Evolutionary conservation across 2,888 invertebrate genomes (phyloP), one percentile per base, ranked within the genome.

Genomic region (Ophioninae sp.): DNA sequence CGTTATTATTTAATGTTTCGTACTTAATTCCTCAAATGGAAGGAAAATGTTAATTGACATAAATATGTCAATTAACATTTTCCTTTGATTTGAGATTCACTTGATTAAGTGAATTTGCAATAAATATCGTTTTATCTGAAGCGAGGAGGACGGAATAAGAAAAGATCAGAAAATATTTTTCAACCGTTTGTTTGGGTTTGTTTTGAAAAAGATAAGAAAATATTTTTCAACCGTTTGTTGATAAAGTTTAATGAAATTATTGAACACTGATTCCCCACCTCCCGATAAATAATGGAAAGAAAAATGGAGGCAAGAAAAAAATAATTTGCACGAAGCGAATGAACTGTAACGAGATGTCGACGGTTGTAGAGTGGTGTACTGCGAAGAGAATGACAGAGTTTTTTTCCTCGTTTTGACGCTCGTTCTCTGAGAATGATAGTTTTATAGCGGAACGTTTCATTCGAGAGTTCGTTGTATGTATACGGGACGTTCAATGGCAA

Each of bases 391-490:
- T 59, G 21, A 8, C 59, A 21, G 62, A 20, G 62, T 23, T 50
- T 50, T 59, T 59, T 59, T 6, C 7, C 21, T 5, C 8, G 44
- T 68, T 23, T 39, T n/a, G 5, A 0, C n/a, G 37, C 68, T 44
- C 44, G 50, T 78, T 30, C 5, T 13, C 50, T 30, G 56, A 62
- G 30, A 39, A 50, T 68, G 62, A 39, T 69, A 69, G 57, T 69
- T 80, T 80, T 80, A 74, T 57, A 23, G 21, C 62, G 67, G 70
- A 81, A 81, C 41, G 62, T 78, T 57, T 44, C 6, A 72, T 10
- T 39, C 17, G 37, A 30, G 74, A 68, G 62, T 56, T 68, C 50
- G 61, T 7, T 37, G 39, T 20, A 17, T 13, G 50, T 17, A 50
- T 50, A n/a, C n/a, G n/a, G n/a, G n/a, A n/a, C n/a, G n/a, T n/a